Conservation (phyloP, 2,888 invertebrate species). For the Acronicta aceris region DNA sequence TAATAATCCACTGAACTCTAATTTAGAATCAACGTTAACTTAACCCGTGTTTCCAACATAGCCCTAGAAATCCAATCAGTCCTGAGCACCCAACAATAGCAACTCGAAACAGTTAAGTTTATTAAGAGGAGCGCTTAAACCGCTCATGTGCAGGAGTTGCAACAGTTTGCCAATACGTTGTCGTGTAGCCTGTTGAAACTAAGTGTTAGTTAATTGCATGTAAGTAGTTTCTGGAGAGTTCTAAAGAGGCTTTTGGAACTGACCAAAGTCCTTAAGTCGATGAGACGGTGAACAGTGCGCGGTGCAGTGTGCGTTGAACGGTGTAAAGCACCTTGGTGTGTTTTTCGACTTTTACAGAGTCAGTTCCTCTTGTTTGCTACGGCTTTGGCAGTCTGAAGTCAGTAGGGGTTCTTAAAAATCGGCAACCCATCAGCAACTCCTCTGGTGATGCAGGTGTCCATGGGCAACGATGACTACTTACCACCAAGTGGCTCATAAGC, state of each 20-base stretch:
- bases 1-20: background rate
- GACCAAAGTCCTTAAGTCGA: background rate
- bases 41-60: background rate
- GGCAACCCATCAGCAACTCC: too few species aligned
- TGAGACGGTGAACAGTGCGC: background rate
- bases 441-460: too few species aligned
- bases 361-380: too few species aligned
- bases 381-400: too few species aligned
- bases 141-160: conserved; percentile 17
- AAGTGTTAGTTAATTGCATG: conserved; percentile 2
- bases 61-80: conserved; percentile 5
- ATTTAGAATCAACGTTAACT: conserved; percentile 4
- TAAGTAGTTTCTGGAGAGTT: background rate
- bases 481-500: too few species aligned
- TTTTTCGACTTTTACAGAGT: too few species aligned
- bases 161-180: conserved; percentile 10
- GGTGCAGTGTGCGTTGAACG: too few species aligned
- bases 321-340: too few species aligned
- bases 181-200: background rate
- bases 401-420: too few species aligned
- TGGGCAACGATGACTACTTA: too few species aligned
- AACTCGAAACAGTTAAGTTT: conserved; percentile 17
- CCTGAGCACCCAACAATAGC: conserved; percentile 19
- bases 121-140: conserved; percentile 7
- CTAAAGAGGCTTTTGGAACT: background rate